Evolutionary conservation across 2,888 invertebrate species (phyloP), one percentile per base, ranked within the genome.

Genomic region (Xiphydria camelus): DNA sequence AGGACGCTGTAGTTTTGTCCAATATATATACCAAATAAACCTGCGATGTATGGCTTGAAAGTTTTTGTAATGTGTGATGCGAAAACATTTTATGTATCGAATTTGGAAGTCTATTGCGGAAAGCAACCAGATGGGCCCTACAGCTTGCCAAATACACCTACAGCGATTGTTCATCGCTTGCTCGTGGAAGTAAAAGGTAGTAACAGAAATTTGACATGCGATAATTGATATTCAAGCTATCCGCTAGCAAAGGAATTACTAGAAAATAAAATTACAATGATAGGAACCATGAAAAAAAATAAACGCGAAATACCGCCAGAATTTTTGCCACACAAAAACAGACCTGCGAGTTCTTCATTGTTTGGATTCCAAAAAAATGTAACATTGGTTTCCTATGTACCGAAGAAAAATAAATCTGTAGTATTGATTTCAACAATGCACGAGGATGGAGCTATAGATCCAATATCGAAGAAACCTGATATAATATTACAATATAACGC

Each of bases 261-360:
- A 14, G 18, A 42, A 40, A 49, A 51, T 26, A 39, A 51, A 25
- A 39, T 56, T 21, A 57, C 51, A 14, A 47, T 55, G 45, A 51
- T 62, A 7, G 62, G 64, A 1, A 61, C 62, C 4, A 40, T 66
- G 41, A 54, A 51, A 40, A 61, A 64, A 56, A 60, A 65, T 39
- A 68, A 64, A 51, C 44, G 44, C 26, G 57, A 66, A 40, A 48
- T 69, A 35, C 70, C 68, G 15, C 3, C 31, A 29, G 62, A 62
- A 42, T 66, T 71, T 47, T 41, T 53, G n/a, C 53, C 56, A 4
- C 41, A 37, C 22, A 52, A 53, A 46, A 37, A 41, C n/a, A 47
- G 57, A 32, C 15, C 36, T 25, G 49, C 50, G 23, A 47, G 47
- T 34, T 53, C 61, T 12, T 52, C 57, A 7, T 20, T 62, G 10